A percentile compares a stretch with the other conserved stretches of the same genome.
phyloP scores from a whole-genome alignment of 1,140 invertebrate species.

The Zaprionus gabonicus region DNA sequence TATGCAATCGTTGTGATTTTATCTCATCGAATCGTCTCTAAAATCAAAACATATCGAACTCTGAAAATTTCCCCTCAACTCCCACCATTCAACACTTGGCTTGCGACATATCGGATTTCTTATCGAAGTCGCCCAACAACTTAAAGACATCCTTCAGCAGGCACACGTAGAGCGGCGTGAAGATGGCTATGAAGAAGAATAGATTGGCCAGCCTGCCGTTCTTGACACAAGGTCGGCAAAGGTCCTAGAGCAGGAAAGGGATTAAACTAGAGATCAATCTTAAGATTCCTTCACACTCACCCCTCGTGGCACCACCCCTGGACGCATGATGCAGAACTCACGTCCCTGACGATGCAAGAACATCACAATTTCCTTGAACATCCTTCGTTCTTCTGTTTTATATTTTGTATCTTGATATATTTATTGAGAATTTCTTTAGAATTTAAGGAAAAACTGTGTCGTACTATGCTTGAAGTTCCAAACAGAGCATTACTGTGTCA shows the following conservation, averaged over 20 bases:
- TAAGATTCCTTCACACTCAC: conserved; percentile 27
- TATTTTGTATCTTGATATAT: not conserved
- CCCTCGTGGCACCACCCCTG: conserved; percentile 30
- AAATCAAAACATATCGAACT: too few species aligned
- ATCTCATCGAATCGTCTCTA: too few species aligned
- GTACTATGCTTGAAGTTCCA: not conserved
- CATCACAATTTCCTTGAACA: conserved; percentile 66
- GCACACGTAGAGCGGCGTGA: conserved; percentile 69
- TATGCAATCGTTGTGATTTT: not conserved
- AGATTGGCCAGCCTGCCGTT: conserved; percentile 54
- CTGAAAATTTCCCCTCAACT: too few species aligned
- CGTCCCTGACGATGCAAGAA: conserved; percentile 44
- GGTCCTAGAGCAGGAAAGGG: conserved; percentile 16
- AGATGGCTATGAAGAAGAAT: conserved; percentile 68
- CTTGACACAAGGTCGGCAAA: conserved; percentile 45
- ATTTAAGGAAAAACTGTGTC: not conserved
- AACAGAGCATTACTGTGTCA: not conserved
- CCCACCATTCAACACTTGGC: not conserved
- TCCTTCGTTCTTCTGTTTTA: conserved; percentile 27
- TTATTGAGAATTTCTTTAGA: conserved; percentile 27
- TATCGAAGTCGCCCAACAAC: conserved; percentile 41
- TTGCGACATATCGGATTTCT: not conserved
- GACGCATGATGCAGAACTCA: conserved; percentile 48
- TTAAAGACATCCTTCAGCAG: conserved; percentile 58
- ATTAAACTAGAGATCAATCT: too few species aligned